Evolutionary conservation across 2,797 vertebrate genomes (phyloP).

Genomic region (Tragelaphus eurycerus): DNA sequence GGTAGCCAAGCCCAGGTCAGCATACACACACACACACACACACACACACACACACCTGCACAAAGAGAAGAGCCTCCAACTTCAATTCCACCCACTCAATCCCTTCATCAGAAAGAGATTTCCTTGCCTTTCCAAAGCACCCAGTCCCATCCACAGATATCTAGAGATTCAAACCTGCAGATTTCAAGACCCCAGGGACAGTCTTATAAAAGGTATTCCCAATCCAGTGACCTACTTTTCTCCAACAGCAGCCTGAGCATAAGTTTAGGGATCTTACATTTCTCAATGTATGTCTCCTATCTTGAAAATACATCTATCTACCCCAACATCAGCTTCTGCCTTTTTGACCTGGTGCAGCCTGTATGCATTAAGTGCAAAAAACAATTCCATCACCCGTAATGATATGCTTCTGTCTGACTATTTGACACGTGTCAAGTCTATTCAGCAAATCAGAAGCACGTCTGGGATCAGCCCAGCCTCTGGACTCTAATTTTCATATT

Average conservation of each 20-base stretch:
- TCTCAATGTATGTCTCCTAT: not conserved
- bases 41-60: slow-evolving; percentile 49
- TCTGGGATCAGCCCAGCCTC: not conserved
- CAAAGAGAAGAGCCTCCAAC: not conserved
- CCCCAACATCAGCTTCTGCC: not conserved
- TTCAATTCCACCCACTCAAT: not conserved
- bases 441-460: not conserved
- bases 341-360: not conserved
- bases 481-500: not conserved
- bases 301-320: not conserved
- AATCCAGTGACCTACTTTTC: not conserved
- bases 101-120: slow-evolving; percentile 35
- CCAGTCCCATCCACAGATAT: not conserved
- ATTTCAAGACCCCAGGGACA: not conserved
- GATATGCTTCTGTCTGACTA: not conserved
- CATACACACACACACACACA: not conserved
- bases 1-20: slow-evolving; percentile 51
- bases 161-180: not conserved
- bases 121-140: not conserved
- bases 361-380: not conserved
- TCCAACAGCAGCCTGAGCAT: not conserved
- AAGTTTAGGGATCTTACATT: not conserved
- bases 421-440: not conserved
- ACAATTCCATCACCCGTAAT: not conserved
- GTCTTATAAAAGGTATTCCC: not conserved